Conservation (phyloP, 1,140 invertebrate genomes). For the Antheraea mylitta region DNA sequence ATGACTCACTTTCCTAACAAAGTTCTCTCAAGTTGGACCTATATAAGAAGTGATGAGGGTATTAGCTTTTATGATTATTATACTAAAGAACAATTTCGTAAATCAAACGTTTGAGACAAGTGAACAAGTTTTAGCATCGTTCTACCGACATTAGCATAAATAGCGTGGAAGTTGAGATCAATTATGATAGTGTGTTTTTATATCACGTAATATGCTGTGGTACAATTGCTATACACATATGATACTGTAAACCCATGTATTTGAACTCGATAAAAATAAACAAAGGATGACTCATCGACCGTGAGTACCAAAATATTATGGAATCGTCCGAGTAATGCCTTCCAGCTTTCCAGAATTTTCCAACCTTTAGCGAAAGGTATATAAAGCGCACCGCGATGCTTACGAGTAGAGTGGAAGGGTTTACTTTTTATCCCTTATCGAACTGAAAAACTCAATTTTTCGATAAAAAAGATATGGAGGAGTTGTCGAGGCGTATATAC, state of each 20-base stretch:
- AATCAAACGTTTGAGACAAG: neutral
- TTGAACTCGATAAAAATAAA: too few species aligned
- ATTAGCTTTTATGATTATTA: neutral
- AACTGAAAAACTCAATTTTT: too few species aligned
- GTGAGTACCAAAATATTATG: too few species aligned
- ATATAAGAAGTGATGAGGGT: neutral
- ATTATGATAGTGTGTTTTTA: conserved; percentile 6
- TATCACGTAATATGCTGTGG: neutral
- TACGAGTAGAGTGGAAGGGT: too few species aligned
- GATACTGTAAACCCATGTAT: neutral
- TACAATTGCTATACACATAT: neutral
- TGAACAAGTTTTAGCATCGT: neutral
- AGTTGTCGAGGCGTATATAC: too few species aligned
- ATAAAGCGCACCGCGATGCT: too few species aligned
- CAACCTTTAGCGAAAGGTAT: too few species aligned
- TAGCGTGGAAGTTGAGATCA: neutral
- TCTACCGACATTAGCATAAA: conserved; percentile 5
- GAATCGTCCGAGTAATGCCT: too few species aligned
- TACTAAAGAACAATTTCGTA: neutral
- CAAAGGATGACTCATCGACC: too few species aligned
- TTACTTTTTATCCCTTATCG: too few species aligned
- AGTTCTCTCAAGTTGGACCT: neutral
- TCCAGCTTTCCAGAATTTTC: too few species aligned
- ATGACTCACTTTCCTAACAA: neutral
- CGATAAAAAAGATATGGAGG: too few species aligned